Base-by-base conservation (phyloP, 92 coral and sea anemone species). In the Galaxea fascicularis region DNA sequence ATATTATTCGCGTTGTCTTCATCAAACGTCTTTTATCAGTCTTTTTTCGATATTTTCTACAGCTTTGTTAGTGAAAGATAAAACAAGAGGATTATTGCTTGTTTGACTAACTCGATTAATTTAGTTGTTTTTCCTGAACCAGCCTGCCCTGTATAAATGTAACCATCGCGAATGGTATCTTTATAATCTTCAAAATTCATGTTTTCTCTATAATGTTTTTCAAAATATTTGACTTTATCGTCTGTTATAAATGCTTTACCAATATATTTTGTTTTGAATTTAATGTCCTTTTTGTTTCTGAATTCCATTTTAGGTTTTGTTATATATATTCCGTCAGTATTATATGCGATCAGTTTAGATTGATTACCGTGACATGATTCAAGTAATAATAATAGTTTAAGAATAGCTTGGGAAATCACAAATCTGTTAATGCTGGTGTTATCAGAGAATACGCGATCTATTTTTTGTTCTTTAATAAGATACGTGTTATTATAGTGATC, bases 301-400 rank as follows among this genome's bases (percentile, higher is more conserved):
- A 87, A 85, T 4, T 39, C 44, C 6, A 41, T 65, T 30, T 80
- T 72, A n/a, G 16, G 87, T 82, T 29, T n/a, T n/a, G n/a, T n/a
- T n/a, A n/a, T n/a, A n/a, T n/a, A n/a, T n/a, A n/a, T n/a, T n/a
- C n/a, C n/a, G 81, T 82, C n/a, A 67, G 45, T 4, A 78, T 76
- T 21, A 84, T 0, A 89, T 84, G 0, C 89, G 89, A 26, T 83
- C 92, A 4, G 92, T 88, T 41, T 88, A 13, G 79, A 64, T 9
- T 82, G 29, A 17, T 83, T 25, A 8, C 74, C 69, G 56, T 83
- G 73, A 49, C 85, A 67, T 63, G 72, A n/a, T 0, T 80, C 58
- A 0, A 72, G n/a, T n/a, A n/a, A n/a, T n/a, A n/a, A n/a, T n/a
- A n/a, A n/a, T n/a, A n/a, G n/a, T n/a, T n/a, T n/a, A n/a, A n/a